Evolutionary conservation across 2,888 invertebrate genomes (phyloP), one percentile per base, ranked within the genome.

Genomic region (Toxonevra muliebris): DNA sequence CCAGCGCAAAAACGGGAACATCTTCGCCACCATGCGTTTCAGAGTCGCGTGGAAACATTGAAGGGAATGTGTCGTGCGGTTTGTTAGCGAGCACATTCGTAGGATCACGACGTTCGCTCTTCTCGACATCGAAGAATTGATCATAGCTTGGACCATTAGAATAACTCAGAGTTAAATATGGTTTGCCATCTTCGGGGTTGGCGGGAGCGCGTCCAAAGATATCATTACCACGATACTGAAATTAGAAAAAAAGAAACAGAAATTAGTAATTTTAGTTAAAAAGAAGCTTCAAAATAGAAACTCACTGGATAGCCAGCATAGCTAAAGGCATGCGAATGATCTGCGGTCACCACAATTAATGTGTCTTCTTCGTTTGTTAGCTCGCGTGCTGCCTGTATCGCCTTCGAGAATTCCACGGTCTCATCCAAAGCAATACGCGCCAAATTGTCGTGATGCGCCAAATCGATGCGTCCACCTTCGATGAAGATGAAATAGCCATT

Each of bases 21-120:
- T 94, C 94, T 71, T 94, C 94, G 0, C 92, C 92, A 0, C 92
- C 92, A 75, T 93, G 93, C 0, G 92, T 92, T 77, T 92, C 93
- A 2, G 19, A 54, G 9, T 74, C 71, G 2, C 78, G 59, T 9
- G 82, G 79, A 17, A 89, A 88, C 0, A 90, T 83, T 0, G 91
- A 84, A 1, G 92, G 92, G 76, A 87, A 91, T 0, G 84, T 50
- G 20, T 80, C 82, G 42, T 78, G 63, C 2, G 73, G 72, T 13
- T 73, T 71, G 10, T 77, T 78, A 0, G 66, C 76, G 2, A 81
- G 66, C 3, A 79, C 55, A 0, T 72, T 65, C 1, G 76, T 77
- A 8, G 84, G 83, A 79, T 85, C 80, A 11, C 75, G 65, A 30
- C 85, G 82, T 17, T 70, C 64, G 52, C 73, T 76, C 0, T 69